Base-by-base conservation (phyloP, 1,140 invertebrate species). In the Hypsibius dujardini region DNA sequence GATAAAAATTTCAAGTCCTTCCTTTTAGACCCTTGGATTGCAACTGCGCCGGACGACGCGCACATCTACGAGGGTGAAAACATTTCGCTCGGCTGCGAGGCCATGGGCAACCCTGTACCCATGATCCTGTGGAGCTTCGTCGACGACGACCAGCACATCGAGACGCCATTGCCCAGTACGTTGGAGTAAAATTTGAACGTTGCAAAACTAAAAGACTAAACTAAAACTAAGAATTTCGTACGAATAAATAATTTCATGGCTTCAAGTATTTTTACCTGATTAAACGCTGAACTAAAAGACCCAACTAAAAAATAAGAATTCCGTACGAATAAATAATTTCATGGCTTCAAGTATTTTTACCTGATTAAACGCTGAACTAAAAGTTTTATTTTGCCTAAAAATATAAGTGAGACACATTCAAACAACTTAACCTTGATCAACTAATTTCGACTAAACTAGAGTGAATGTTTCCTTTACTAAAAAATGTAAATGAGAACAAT, bases 71-170 rank as follows among this genome's bases (percentile, higher is more conserved):
- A 67, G 42, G 62, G 62, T 3, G 62, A 67, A 7, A 74, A 75
- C 70, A 72, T 78, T 42, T 75, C 83, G 0, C 76, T 87, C 70
- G 80, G 82, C 72, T 87, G 86, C 76, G 86, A 87, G 77, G 83
- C 80, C 3, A 82, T 80, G 56, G 86, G 85, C 1, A 84, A 80
- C 74, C 86, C 86, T 1, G 79, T 84, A 2, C 85, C 86, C 0
- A 76, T 80, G 15, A 82, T 87, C 69, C 78, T 79, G 72, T 87
- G 86, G 86, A 81, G 82, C 62, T 67, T 67, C 62, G 62, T 67
- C 62, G 42, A 67, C 62, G 45, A 67, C 12, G 62, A 67, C 7
- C n/a, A n/a, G n/a, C 62, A 67, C 62, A 42, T 67, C 3, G 62
- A 67, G 42, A 67, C 7, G 3, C 3, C 42, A 3, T 42, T 67